Evolutionary conservation across 2,888 invertebrate genomes (phyloP).

Genomic region (Trissolcus japonicus): DNA sequence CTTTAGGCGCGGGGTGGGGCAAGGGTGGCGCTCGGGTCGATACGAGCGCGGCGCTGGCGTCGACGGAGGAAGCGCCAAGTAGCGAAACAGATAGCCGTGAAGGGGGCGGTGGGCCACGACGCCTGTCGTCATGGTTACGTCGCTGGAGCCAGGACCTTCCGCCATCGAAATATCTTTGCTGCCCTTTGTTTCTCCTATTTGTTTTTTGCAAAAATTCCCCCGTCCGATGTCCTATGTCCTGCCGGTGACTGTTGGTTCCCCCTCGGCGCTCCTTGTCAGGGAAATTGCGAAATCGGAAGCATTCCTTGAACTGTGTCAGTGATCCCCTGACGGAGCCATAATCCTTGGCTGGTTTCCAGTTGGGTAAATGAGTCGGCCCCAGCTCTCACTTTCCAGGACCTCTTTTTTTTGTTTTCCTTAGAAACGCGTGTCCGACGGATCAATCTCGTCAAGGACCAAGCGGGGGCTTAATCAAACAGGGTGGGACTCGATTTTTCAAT

Average conservation of each 20-base stretch:
- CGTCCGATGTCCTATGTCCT: not conserved
- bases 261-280: not conserved
- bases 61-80: constrained; percentile 61
- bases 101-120: constrained; percentile 30
- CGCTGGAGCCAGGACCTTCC: constrained; percentile 64
- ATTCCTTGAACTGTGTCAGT: constrained; percentile 22
- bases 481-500: constrained; percentile 22
- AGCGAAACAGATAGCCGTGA: constrained; percentile 21
- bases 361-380: constrained; percentile 10
- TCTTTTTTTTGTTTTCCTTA: not conserved
- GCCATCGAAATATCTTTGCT: constrained; percentile 52
- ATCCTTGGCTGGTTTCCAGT: constrained; percentile 28
- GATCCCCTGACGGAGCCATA: constrained; percentile 16
- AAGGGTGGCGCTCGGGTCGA: constrained; percentile 62
- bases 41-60: constrained; percentile 65
- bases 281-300: not conserved
- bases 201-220: not conserved
- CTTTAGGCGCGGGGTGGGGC: constrained; percentile 31
- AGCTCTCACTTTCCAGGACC: not conserved
- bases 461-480: constrained; percentile 29
- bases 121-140: constrained; percentile 67
- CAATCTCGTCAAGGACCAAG: constrained; percentile 25
- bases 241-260: not conserved
- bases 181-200: constrained; percentile 19
- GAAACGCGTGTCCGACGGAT: constrained; percentile 13